Conservation (phyloP, 2,797 vertebrate genomes). For the Podarcis lilfordi region DNA sequence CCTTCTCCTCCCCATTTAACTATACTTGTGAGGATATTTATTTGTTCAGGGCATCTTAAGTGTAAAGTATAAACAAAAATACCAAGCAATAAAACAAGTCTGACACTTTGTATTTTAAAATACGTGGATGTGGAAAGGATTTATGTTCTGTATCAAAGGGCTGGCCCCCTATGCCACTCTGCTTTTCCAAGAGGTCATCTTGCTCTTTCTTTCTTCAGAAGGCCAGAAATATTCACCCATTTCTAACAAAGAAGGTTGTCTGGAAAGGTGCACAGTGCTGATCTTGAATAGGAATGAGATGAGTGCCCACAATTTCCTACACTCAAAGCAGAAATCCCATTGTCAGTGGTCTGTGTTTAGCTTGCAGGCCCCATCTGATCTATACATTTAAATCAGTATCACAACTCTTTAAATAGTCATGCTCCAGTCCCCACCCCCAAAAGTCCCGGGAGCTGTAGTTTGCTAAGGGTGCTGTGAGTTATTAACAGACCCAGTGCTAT, state of each 20-base stretch:
- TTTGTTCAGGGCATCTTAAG: conserved; percentile 48
- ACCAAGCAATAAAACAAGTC: conserved; percentile 46
- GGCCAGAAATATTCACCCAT: neutral
- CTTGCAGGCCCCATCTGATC: neutral
- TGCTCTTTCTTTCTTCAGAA: neutral
- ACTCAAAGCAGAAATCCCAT: neutral
- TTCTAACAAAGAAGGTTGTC: neutral
- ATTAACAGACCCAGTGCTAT: too few species aligned
- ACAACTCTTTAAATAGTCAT: too few species aligned
- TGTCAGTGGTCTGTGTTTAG: neutral
- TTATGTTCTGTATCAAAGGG: conserved; percentile 34
- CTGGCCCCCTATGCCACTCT: conserved; percentile 6
- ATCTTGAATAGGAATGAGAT: neutral
- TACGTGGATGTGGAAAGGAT: conserved; percentile 40
- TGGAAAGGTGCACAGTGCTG: neutral
- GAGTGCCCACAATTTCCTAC: neutral
- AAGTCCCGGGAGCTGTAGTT: too few species aligned
- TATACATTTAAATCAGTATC: too few species aligned
- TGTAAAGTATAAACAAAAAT: conserved; percentile 54
- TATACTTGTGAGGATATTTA: conserved; percentile 37
- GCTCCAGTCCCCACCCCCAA: too few species aligned
- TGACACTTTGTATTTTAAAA: conserved; percentile 51
- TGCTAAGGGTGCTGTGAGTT: too few species aligned
- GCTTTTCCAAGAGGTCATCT: conserved; percentile 16
- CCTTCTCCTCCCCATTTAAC: conserved; percentile 51